These are phyloP conservation scores for Peromyscus melanophrys DNA, from an alignment of 2,797 vertebrate species.

Conservation along the genomic window DNA sequence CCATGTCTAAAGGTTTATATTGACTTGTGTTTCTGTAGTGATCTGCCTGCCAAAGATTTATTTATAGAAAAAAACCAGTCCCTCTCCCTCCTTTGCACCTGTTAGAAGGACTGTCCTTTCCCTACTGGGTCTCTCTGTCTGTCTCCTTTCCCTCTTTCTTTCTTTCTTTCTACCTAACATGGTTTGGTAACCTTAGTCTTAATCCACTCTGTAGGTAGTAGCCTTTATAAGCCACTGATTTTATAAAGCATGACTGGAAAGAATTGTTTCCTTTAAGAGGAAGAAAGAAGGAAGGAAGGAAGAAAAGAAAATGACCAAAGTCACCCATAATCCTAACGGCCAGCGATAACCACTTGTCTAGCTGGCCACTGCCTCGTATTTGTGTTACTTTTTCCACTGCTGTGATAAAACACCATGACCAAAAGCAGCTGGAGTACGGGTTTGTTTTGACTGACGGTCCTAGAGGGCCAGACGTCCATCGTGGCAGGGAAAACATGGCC, in stretches of 20 bases:
- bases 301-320: neutral
- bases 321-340: conserved; percentile 1
- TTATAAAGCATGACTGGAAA: conserved; percentile 59
- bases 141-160: too few species aligned
- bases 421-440: neutral
- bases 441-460: neutral
- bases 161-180: neutral
- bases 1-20: conserved; percentile 86
- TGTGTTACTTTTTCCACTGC: neutral
- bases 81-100: conserved; percentile 83
- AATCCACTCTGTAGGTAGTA: neutral
- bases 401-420: neutral
- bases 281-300: neutral
- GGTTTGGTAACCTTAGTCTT: neutral
- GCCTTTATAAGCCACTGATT: neutral
- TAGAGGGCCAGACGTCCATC: neutral
- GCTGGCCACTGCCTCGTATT: neutral
- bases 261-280: conserved; percentile 17
- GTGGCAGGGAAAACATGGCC: neutral
- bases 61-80: conserved; percentile 87
- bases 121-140: conserved; percentile 69
- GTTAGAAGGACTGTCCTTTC: conserved; percentile 82
- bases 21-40: conserved; percentile 87
- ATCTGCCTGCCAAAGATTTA: conserved; percentile 83
- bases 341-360: conserved; percentile 9